These are phyloP conservation scores for Macrosteles quadrilineatus DNA, from an alignment of 1,140 invertebrate genomes.

Conservation along the genomic window DNA sequence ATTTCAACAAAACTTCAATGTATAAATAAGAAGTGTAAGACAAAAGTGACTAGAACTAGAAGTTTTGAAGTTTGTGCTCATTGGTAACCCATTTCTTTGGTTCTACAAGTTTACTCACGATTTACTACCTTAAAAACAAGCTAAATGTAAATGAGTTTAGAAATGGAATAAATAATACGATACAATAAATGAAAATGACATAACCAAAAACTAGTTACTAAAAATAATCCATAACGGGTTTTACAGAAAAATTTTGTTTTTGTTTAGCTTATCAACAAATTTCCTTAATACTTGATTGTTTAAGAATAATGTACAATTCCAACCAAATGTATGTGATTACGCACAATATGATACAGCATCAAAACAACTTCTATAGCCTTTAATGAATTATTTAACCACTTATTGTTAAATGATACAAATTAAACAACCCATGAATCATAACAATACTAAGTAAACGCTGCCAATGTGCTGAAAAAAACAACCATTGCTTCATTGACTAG, in stretches of 20 bases:
- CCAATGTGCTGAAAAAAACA: no score
- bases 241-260: not conserved
- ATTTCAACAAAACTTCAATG: not conserved
- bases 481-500: no score
- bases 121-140: not conserved
- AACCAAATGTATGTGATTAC: no score
- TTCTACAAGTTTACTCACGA: not conserved
- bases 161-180: not conserved
- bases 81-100: slow-evolving; percentile 20
- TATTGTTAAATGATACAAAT: no score
- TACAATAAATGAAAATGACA: not conserved
- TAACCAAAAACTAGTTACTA: not conserved
- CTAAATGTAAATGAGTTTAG: not conserved
- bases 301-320: no score
- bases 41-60: slow-evolving; percentile 13
- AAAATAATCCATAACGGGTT: not conserved
- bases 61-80: slow-evolving; percentile 21
- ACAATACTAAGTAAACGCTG: no score
- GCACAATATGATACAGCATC: no score
- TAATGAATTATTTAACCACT: no score
- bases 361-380: no score
- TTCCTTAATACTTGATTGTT: no score
- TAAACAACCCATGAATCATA: no score
- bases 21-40: not conserved
- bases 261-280: no score